Conservation (phyloP, 2,113 vertebrate species). For the Recurvirostra avosetta region DNA sequence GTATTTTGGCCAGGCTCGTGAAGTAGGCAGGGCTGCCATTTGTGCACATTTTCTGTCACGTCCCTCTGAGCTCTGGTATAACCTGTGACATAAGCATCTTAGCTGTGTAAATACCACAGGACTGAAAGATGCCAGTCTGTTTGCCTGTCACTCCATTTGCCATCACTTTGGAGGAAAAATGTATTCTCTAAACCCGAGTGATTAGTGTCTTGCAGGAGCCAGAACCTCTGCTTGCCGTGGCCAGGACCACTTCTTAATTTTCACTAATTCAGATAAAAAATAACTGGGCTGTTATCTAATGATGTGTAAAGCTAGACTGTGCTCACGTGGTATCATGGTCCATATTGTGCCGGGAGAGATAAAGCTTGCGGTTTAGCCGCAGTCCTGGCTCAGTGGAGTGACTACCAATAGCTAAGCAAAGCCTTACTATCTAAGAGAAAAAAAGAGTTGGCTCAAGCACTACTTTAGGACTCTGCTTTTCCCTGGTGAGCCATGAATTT, state of each 20-base stretch:
- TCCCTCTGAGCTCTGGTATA: not conserved
- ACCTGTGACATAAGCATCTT: not conserved
- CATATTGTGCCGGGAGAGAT: not conserved
- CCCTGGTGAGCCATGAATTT: not conserved
- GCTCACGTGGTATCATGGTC: not conserved
- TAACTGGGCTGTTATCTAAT: not conserved
- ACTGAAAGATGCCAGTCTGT: not conserved
- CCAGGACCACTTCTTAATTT: not conserved
- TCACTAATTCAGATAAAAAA: not conserved
- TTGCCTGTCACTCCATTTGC: not conserved
- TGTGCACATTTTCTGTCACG: not conserved
- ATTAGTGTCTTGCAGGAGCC: not conserved
- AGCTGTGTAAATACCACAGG: fast-evolving
- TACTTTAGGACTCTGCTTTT: not conserved
- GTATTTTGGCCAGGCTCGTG: not conserved
- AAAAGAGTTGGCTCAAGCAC: not conserved
- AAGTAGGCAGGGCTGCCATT: not conserved
- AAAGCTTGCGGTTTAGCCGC: not conserved
- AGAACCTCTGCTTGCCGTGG: not conserved
- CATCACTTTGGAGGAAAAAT: not conserved
- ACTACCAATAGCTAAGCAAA: not conserved
- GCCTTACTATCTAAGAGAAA: not conserved
- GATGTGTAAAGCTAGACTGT: not conserved
- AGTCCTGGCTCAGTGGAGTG: not conserved
- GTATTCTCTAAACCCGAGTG: not conserved